Conservation (phyloP, 1,140 invertebrate species). For the Aporrectodea caliginosa region DNA sequence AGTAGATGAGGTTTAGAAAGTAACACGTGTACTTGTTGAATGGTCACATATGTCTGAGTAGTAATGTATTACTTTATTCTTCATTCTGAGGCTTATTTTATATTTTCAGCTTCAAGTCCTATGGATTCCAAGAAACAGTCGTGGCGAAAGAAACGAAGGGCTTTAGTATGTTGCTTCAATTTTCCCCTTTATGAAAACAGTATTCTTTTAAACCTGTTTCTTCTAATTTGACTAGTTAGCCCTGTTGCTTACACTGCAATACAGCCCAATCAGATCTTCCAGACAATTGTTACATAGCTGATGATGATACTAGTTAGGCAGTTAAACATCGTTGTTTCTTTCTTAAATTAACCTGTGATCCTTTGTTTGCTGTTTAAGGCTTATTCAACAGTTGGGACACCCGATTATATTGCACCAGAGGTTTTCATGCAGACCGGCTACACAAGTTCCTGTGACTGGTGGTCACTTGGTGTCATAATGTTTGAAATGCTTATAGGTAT, state of each 20-base stretch:
- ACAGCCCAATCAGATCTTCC: no score
- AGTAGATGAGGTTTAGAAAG: background rate
- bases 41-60: background rate
- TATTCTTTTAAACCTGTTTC: background rate
- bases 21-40: background rate
- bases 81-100: background rate
- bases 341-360: background rate
- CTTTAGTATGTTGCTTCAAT: constrained; percentile 16
- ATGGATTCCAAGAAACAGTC: constrained; percentile 52
- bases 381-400: constrained; percentile 95
- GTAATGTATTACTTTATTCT: constrained; percentile 19
- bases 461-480: constrained; percentile 99
- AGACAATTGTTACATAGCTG: background rate
- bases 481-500: constrained; percentile 99
- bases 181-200: background rate
- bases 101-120: constrained; percentile 47
- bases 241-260: no score
- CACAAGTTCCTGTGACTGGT: constrained; percentile 95
- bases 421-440: constrained; percentile 97
- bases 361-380: constrained; percentile 50
- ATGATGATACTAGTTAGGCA: background rate
- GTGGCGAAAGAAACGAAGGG: constrained; percentile 51
- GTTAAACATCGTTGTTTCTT: background rate
- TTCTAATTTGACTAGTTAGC: background rate
- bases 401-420: constrained; percentile 98